phyloP scores from a whole-genome alignment of 2,797 vertebrate species.

The Spinus olivaceus region DNA sequence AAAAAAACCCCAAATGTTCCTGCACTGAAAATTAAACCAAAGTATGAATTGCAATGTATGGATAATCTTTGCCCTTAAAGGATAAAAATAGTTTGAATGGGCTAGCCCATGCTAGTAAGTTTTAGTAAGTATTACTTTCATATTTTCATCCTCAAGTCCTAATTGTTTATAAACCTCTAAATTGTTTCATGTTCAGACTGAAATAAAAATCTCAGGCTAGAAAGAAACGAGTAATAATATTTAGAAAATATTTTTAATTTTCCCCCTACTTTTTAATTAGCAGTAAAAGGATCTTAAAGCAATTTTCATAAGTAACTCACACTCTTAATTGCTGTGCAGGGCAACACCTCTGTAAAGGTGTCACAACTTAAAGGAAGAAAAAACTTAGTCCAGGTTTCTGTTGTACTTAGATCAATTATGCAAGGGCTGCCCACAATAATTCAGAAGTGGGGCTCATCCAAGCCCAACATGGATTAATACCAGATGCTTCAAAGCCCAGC shows the following conservation, averaged over 20 bases:
- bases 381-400: not conserved
- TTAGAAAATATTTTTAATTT: not conserved
- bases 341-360: not conserved
- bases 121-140: too few relatives aligned
- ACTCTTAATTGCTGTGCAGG: not conserved
- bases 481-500: not conserved
- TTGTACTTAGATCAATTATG: not conserved
- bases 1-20: not conserved
- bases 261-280: not conserved
- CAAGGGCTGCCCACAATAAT: not conserved
- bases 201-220: not conserved
- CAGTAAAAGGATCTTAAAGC: not conserved
- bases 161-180: not conserved
- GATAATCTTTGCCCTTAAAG: not conserved
- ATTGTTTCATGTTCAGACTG: not conserved
- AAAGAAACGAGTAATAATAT: not conserved
- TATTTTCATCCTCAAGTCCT: not conserved
- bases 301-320: not conserved
- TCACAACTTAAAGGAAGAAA: not conserved
- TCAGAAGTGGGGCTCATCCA: not conserved
- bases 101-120: not conserved
- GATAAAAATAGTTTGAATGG: not conserved
- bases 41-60: not conserved
- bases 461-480: fast-evolving
- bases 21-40: not conserved